A percentile compares a stretch with the other conserved stretches of the same genome.
phyloP scores from a whole-genome alignment of 1,140 invertebrate species.

The Teleogryllus occipitalis region DNA sequence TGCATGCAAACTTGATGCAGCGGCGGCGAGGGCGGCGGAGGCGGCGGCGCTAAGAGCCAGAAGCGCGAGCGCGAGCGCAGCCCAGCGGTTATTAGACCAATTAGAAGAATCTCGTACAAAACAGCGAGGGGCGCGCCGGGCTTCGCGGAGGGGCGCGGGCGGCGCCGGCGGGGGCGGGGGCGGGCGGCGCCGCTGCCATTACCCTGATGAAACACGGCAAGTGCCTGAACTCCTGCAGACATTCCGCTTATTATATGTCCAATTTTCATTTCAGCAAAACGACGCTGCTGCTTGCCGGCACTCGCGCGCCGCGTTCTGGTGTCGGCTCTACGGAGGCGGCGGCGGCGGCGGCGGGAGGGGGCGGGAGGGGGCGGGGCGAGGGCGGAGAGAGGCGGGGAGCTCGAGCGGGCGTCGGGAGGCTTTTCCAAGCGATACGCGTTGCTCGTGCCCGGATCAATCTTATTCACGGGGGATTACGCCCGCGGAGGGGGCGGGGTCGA shows the following conservation, averaged over 20 bases:
- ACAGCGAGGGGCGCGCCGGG: background rate
- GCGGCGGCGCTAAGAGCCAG: background rate
- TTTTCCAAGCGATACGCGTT: too few relatives aligned
- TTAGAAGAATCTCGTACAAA: background rate
- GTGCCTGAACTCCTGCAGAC: background rate
- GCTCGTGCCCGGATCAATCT: background rate
- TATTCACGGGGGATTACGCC: background rate
- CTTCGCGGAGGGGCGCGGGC: background rate
- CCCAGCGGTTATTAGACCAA: background rate
- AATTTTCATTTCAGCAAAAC: background rate
- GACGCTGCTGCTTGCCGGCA: background rate
- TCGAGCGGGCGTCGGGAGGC: too few relatives aligned
- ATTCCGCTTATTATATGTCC: background rate
- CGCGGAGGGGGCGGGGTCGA: too few relatives aligned
- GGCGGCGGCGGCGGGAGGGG: too few relatives aligned
- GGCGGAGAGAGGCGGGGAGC: background rate
- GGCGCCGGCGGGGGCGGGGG: too few relatives aligned
- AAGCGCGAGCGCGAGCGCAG: background rate
- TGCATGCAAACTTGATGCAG: conserved; percentile 1
- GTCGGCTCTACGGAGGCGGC: too few relatives aligned
- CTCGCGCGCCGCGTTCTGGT: too few relatives aligned
- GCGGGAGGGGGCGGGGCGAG: too few relatives aligned
- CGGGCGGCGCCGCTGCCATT: background rate
- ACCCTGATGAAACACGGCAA: background rate
- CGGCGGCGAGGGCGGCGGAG: too few relatives aligned